Conservation (phyloP, 2,888 invertebrate species). For the Drosophila algonquin region DNA sequence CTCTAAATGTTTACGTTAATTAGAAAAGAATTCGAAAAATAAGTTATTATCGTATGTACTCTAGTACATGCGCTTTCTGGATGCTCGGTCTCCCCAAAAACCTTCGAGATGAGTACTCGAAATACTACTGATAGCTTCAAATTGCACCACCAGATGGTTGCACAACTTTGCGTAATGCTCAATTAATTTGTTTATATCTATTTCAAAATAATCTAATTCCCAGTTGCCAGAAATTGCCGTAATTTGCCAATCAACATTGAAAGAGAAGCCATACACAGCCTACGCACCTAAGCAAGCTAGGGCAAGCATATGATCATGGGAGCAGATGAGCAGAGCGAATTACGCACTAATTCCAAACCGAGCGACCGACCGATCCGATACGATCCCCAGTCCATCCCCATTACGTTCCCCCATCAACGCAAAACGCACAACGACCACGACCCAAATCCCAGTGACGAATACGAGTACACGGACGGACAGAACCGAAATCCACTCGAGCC, state of each 20-base stretch:
- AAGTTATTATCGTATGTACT: background rate
- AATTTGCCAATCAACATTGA: slow-evolving; percentile 80
- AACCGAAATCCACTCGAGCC: slow-evolving; percentile 16
- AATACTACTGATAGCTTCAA: background rate
- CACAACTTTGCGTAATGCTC: slow-evolving; percentile 45
- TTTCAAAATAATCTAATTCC: slow-evolving; percentile 77
- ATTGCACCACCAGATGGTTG: slow-evolving; percentile 11
- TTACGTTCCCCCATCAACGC: slow-evolving; percentile 15
- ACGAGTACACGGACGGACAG: slow-evolving; percentile 24
- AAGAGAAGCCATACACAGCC: slow-evolving; percentile 55
- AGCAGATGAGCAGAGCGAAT: background rate
- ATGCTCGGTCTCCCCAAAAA: background rate
- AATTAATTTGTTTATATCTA: slow-evolving; percentile 78
- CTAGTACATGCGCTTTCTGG: background rate
- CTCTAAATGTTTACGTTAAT: too few species aligned
- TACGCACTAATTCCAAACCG: slow-evolving; percentile 26
- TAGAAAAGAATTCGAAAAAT: too few species aligned
- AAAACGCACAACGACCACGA: slow-evolving; percentile 72
- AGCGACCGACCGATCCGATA: background rate
- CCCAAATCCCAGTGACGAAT: slow-evolving; percentile 64
- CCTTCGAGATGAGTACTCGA: background rate
- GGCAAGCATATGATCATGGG: background rate
- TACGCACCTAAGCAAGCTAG: slow-evolving; percentile 23
- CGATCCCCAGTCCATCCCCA: background rate
- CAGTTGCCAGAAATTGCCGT: slow-evolving; percentile 69